Base-by-base conservation (phyloP, 2,797 vertebrate genomes). In the Amblyraja radiata region DNA sequence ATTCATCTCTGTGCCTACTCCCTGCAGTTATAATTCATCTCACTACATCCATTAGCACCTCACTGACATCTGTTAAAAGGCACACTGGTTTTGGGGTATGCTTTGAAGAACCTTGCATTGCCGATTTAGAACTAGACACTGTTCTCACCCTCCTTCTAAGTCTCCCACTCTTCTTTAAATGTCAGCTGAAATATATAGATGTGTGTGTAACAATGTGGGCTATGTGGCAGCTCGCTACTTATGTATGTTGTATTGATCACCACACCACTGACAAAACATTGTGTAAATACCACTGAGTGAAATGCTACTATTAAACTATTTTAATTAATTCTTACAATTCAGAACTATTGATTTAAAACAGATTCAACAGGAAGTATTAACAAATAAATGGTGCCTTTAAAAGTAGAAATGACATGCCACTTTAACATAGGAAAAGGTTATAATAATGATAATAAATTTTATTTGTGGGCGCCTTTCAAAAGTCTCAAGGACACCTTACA, bases 1-100 rank as follows among this genome's bases (percentile, higher is more conserved):
- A 13, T 92, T 74, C 36, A 5, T 76, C 32, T 36, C 54, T 16
- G 39, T 76, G 23, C 71, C 71, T 10, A 23, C 54, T 71, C 76
- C 36, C 23, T 74, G 10, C 90, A 92, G 73, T 11, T 92, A n/a
- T 76, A 92, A 92, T 76, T 92, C 71, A 92, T 92, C 39, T 92
- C 23, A 25, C 90, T 46, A 46, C 10, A 58, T 76, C 71, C 90
- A 92, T 76, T 74, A 76, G 90, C 71, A 54, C 23, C 16, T 23
- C 39, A 74, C 73, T 58, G 71, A 92, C 23, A n/a, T 74, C 90
- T 92, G 39, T 92, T 71, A 92, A 92, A 54, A 74, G 71, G 46
- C 71, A 74, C 7, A 58, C 6, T 76, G 39, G 23, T 92, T 76
- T 39, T 68, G 6, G 28, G 71, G 46, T 74, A 16, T 74, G 39